Conservation (phyloP, 1,140 invertebrate species). For the Musca vetustissima region DNA sequence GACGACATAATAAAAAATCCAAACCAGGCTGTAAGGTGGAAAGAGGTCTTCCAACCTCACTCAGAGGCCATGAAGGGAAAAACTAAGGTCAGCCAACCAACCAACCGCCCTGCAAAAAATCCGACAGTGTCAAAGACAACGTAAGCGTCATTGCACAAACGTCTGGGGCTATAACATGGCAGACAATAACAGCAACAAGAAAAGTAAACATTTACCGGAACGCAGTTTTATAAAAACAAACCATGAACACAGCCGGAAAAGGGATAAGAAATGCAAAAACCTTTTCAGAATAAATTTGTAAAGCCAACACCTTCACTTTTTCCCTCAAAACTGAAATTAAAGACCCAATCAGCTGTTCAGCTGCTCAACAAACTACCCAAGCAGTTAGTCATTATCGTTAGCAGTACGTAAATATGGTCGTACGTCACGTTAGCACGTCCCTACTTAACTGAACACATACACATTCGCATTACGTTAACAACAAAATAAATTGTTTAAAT, state of each 20-base stretch:
- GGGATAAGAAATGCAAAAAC: too few species aligned
- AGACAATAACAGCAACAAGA: not conserved
- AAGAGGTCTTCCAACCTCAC: not conserved
- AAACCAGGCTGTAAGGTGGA: not conserved
- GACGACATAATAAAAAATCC: not conserved
- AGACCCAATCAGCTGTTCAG: too few species aligned
- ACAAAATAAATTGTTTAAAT: too few species aligned
- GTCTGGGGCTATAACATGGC: not conserved
- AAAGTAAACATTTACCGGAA: not conserved
- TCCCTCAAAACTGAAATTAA: too few species aligned
- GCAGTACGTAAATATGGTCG: too few species aligned
- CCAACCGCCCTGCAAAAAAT: not conserved
- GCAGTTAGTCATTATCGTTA: too few species aligned
- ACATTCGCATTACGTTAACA: too few species aligned
- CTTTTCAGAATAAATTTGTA: too few species aligned
- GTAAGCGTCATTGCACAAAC: not conserved
- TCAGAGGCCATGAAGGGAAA: not conserved
- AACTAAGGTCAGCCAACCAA: not conserved
- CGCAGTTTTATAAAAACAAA: not conserved
- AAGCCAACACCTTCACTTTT: too few species aligned
- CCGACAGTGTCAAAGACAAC: slow-evolving; percentile 18
- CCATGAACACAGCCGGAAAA: not conserved
- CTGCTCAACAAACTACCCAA: too few species aligned
- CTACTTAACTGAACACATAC: too few species aligned
- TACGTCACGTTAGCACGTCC: too few species aligned